Evolutionary conservation across 2,113 vertebrate genomes (phyloP).

Genomic region (sheep (Ovis aries)): DNA sequence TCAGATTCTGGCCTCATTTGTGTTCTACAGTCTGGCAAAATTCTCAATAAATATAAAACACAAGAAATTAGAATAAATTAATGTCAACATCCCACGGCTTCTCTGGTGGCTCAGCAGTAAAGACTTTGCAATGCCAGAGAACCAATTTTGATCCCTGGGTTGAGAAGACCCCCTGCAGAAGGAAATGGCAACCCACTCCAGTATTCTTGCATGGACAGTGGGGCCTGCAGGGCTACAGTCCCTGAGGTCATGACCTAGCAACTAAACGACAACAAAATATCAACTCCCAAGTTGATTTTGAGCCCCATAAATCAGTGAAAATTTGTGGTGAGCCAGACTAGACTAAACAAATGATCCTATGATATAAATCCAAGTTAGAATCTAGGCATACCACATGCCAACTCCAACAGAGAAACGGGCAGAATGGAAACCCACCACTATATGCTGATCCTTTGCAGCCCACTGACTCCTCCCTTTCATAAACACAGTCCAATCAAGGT

Average conservation of each 20-base stretch:
- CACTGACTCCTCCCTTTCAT: background rate
- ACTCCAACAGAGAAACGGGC: background rate
- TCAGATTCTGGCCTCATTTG: background rate
- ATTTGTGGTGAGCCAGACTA: background rate
- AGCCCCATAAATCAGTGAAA: background rate
- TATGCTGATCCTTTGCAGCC: background rate
- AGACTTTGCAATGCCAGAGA: background rate
- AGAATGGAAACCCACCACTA: background rate
- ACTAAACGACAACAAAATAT: background rate
- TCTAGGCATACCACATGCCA: background rate
- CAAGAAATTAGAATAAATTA: background rate
- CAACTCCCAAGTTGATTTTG: background rate
- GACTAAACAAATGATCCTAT: background rate
- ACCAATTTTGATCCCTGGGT: background rate
- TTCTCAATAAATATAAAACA: background rate
- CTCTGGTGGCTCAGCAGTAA: background rate
- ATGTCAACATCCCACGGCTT: background rate
- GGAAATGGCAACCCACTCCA: background rate
- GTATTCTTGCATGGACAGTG: background rate
- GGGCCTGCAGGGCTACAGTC: background rate
- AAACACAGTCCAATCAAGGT: background rate
- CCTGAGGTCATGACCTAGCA: background rate
- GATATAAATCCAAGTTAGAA: background rate
- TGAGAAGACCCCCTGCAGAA: background rate
- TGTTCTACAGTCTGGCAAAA: background rate